Percentiles rank a stretch among this genome's conserved stretches.
phyloP scores from a whole-genome alignment of 2,888 invertebrate species.

The Perizoma flavofasciatum region DNA sequence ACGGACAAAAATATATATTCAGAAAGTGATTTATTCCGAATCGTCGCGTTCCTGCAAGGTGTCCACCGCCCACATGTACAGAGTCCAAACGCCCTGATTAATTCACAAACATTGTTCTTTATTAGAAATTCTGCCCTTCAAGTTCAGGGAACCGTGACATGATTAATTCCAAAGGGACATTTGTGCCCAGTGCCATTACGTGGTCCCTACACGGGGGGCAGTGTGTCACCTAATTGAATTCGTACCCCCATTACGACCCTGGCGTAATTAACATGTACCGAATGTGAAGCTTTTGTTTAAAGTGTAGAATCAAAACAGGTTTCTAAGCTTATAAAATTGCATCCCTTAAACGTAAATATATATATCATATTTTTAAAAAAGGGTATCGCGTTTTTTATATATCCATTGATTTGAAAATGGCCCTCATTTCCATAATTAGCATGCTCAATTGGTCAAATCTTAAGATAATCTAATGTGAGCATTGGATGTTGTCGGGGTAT shows the following conservation, averaged over 20 bases:
- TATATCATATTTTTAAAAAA: too few species aligned
- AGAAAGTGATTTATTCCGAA: background rate
- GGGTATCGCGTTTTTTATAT: too few species aligned
- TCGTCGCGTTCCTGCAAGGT: background rate
- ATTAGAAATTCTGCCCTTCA: constrained; percentile 37
- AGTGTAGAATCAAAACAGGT: too few species aligned
- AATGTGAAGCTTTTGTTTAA: background rate
- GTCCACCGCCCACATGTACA: background rate
- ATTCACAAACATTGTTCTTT: constrained; percentile 37
- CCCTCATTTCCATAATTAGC: too few species aligned
- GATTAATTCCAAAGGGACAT: constrained; percentile 41
- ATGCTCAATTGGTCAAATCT: too few species aligned
- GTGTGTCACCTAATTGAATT: constrained; percentile 43
- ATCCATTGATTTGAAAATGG: too few species aligned
- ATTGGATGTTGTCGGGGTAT: too few species aligned
- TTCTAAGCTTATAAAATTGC: too few species aligned
- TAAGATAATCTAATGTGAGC: too few species aligned
- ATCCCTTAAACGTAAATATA: too few species aligned
- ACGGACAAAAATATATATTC: too few species aligned
- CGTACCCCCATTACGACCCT: constrained; percentile 31
- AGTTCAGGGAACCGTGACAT: constrained; percentile 36
- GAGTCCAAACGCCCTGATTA: constrained; percentile 5
- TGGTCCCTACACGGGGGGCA: constrained; percentile 26
- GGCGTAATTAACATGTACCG: constrained; percentile 33
- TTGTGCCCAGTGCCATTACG: constrained; percentile 29